A percentile compares a stretch with the other conserved stretches of the same genome.
phyloP scores from a whole-genome alignment of 2,888 invertebrate genomes.

The Pegoplata infirma region DNA sequence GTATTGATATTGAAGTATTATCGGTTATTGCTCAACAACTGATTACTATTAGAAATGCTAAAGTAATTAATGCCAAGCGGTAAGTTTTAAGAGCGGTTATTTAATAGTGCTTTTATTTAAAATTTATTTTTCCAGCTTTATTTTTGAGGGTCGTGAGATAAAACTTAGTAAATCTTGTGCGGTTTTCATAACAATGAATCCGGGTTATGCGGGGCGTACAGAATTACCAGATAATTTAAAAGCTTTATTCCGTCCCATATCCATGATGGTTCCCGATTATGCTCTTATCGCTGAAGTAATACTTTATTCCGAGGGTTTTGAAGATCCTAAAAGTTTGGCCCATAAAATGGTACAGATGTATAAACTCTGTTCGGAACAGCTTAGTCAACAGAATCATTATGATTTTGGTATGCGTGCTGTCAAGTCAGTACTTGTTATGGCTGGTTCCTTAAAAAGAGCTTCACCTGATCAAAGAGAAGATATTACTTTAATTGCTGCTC shows the following conservation, averaged over 20 bases:
- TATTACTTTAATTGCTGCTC: constrained; percentile 88
- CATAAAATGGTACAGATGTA: constrained; percentile 96
- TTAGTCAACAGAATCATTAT: constrained; percentile 95
- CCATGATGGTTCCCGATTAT: constrained; percentile 97
- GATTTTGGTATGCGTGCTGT: constrained; percentile 97
- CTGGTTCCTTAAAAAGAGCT: constrained; percentile 91
- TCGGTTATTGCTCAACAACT: constrained; percentile 94
- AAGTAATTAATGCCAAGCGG: constrained; percentile 82
- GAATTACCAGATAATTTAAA: constrained; percentile 94
- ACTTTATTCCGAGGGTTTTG: constrained; percentile 95
- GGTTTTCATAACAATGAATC: constrained; percentile 95
- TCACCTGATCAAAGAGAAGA: constrained; percentile 91
- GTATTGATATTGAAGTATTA: constrained; percentile 93
- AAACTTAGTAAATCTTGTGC: constrained; percentile 89
- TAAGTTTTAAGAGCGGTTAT: constrained; percentile 55
- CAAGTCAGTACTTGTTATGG: constrained; percentile 95
- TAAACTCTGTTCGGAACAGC: constrained; percentile 92
- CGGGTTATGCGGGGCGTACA: constrained; percentile 93
- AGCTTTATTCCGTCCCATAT: constrained; percentile 90
- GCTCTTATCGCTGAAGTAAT: constrained; percentile 94
- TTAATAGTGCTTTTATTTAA: too few relatives aligned
- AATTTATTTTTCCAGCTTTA: constrained; percentile 80
- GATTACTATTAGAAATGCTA: constrained; percentile 92
- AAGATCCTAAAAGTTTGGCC: constrained; percentile 90
- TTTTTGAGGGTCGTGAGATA: constrained; percentile 94